A percentile compares a stretch with the other conserved stretches of the same genome.
These are phyloP conservation scores for Macrotis lagotis DNA, from an alignment of 2,113 vertebrate genomes.

Conservation along the genomic window DNA sequence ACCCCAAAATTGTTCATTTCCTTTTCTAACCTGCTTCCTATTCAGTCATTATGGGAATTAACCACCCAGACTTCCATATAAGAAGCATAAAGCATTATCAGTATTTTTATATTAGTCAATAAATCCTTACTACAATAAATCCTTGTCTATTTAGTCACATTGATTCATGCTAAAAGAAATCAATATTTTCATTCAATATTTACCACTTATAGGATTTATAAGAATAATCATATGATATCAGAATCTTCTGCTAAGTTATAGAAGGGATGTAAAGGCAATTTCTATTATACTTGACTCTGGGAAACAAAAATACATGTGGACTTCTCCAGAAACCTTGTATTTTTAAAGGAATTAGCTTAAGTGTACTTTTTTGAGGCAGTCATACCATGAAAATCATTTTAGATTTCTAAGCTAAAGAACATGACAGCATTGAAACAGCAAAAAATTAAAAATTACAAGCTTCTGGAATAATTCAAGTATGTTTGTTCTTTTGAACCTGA, in stretches of 20 bases:
- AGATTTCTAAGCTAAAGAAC: not conserved
- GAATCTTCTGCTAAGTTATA: not conserved
- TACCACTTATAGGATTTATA: not conserved
- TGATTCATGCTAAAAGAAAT: conserved; percentile 20
- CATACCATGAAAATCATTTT: not conserved
- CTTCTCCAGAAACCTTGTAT: not conserved
- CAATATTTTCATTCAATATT: not conserved
- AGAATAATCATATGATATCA: not conserved
- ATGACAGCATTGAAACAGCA: conserved; percentile 1
- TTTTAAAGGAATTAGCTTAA: not conserved
- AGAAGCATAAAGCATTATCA: not conserved
- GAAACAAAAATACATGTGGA: not conserved
- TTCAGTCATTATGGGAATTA: not conserved
- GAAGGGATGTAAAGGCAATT: not conserved
- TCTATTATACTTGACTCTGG: not conserved
- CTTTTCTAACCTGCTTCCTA: not conserved
- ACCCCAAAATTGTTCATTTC: too few relatives aligned
- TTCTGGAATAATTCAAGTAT: not conserved
- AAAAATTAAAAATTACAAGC: too few relatives aligned
- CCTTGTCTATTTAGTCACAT: not conserved
- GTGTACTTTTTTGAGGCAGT: not conserved
- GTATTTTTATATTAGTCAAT: not conserved
- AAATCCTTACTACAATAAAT: not conserved
- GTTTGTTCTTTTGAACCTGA: too few relatives aligned
- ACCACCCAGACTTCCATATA: not conserved